Base-by-base conservation (phyloP, 2,797 vertebrate genomes). In the Pangasius djambal region DNA sequence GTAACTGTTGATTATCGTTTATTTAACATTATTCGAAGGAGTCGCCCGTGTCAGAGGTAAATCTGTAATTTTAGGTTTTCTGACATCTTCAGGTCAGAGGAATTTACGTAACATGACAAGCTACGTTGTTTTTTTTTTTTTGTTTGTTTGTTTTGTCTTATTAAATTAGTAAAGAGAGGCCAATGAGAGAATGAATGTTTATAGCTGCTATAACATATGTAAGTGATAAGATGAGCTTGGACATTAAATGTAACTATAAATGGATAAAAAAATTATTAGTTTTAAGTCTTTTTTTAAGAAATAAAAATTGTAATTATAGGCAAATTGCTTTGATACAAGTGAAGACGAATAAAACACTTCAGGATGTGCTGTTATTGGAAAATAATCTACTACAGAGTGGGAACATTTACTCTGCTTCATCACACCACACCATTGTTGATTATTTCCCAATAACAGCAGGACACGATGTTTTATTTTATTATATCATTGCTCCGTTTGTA, bases 401-500 rank as follows among this genome's bases (percentile, higher is more conserved):
- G 52, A 31, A 31, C 50, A 4, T 34, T 34, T 5, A 22, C 16
- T 13, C 20, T 3, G 9, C 31, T 22, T 16, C 18, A 16, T 83
- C 81, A 83, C 37, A 40, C 12, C 34, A 22, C n/a, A n/a, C 37
- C 44, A 4, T 7, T 22, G 65, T 70, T 37, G 83, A 85, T 85
- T 13, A 70, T 70, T 37, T 85, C 40, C 83, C 65, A 34, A 25
- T 28, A 25, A 31, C 57, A 65, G 57, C 86, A 50, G 57, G 25
- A 77, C 37, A 7, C 50, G 10, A 1, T 5, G 13, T 44, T 55
- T 86, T 22, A 44, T 81, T 86, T 72, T 61, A 70, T 31, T 69
- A 37, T 83, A 52, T 52, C 83, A 37, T 59, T 81, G 85, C 77
- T 85, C 83, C 61, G 20, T 90, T 85, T 86, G 44, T 69, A 89